Percentiles rank a stretch among this genome's conserved stretches.
These are phyloP conservation scores for Ectemnius cavifrons DNA, from an alignment of 2,888 invertebrate species.

Conservation along the genomic window DNA sequence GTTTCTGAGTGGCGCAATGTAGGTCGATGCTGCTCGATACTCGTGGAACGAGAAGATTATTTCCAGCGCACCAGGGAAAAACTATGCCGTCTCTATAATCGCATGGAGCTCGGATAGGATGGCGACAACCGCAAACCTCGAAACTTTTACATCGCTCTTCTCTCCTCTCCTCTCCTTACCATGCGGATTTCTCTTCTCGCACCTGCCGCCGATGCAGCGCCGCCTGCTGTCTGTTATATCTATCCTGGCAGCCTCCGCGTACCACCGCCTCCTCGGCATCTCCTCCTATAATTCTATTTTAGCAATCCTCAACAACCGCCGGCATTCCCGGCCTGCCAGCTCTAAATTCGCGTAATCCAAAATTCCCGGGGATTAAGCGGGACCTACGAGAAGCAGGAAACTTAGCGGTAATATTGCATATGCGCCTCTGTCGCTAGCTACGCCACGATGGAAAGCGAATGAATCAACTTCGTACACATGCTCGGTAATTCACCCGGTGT, in stretches of 20 bases:
- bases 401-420: conserved; percentile 23
- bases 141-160: background rate
- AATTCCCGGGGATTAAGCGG: conserved; percentile 41
- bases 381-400: conserved; percentile 24
- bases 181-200: background rate
- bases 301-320: background rate
- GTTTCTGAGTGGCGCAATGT: conserved; percentile 1
- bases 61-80: background rate
- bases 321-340: background rate
- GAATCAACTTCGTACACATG: conserved; percentile 44
- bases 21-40: conserved; percentile 7
- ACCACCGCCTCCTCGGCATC: too few relatives aligned
- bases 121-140: conserved; percentile 3
- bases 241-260: too few relatives aligned
- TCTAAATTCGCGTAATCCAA: conserved; percentile 14
- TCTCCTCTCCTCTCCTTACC: background rate
- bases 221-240: too few relatives aligned
- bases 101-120: background rate
- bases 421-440: conserved; percentile 20
- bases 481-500: conserved; percentile 12
- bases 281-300: too few relatives aligned
- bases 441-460: conserved; percentile 24
- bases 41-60: conserved; percentile 7
- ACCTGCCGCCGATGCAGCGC: background rate
- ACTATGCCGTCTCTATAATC: background rate